These are phyloP conservation scores for Odontamblyopus lacepedii DNA, from an alignment of 2,797 vertebrate species.

Conservation along the genomic window DNA sequence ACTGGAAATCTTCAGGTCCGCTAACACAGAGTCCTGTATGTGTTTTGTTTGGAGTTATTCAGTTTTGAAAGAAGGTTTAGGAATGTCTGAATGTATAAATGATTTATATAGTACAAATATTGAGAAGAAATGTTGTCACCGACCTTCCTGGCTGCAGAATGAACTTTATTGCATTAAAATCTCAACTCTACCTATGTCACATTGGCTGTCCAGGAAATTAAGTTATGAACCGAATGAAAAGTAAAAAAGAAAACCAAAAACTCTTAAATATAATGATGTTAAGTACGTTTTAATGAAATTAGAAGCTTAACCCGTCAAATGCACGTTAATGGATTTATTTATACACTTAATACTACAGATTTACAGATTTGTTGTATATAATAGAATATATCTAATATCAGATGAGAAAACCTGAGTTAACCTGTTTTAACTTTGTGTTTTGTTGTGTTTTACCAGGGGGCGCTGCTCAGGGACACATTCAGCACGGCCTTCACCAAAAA, in stretches of 20 bases:
- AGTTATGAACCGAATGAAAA: too few species aligned
- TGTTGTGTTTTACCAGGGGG: slow-evolving; percentile 20
- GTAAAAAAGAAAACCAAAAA: too few species aligned
- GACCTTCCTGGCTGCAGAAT: too few species aligned
- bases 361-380: too few species aligned
- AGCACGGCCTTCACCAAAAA: slow-evolving; percentile 66
- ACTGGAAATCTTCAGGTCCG: slow-evolving; percentile 50
- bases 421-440: neutral
- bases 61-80: neutral
- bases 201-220: too few species aligned
- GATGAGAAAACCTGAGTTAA: neutral
- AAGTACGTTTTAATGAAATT: too few species aligned
- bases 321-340: too few species aligned
- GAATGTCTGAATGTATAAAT: neutral
- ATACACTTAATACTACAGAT: too few species aligned
- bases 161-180: neutral
- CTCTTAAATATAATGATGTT: too few species aligned
- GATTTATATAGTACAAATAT: neutral
- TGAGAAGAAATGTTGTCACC: neutral
- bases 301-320: too few species aligned
- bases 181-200: neutral
- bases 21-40: neutral
- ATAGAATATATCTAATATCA: too few species aligned
- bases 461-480: slow-evolving; percentile 63
- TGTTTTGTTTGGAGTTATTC: neutral